These are phyloP conservation scores for Clostera curtula DNA, from an alignment of 2,888 invertebrate species.

Conservation along the genomic window DNA sequence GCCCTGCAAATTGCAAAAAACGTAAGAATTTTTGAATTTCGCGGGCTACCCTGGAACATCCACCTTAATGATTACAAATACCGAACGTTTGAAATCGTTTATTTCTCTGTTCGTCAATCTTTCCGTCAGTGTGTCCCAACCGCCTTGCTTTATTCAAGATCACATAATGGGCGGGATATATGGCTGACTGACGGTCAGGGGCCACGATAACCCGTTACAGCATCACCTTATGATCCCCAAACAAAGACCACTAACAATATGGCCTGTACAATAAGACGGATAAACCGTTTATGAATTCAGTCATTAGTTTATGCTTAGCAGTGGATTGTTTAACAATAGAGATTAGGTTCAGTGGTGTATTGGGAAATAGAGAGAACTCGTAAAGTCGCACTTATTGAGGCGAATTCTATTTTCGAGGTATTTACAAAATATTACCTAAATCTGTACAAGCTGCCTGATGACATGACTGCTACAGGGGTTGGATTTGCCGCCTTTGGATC, in stretches of 20 bases:
- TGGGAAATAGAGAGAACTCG: background rate
- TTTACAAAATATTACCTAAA: too few relatives aligned
- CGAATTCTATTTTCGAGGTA: too few relatives aligned
- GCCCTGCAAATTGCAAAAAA: too few relatives aligned
- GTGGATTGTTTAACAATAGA: too few relatives aligned
- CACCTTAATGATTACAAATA: too few relatives aligned
- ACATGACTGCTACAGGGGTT: too few relatives aligned
- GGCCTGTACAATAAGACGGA: conserved; percentile 25
- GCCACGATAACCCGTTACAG: conserved; percentile 49
- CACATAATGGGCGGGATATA: conserved; percentile 65
- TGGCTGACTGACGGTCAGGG: conserved; percentile 65
- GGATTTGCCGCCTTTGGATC: too few relatives aligned
- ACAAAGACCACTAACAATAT: conserved; percentile 35
- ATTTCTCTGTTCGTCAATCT: background rate
- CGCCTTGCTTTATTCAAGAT: conserved; percentile 52
- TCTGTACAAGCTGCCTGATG: too few relatives aligned
- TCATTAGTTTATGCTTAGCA: conserved; percentile 7
- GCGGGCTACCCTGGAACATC: too few relatives aligned
- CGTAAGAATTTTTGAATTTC: too few relatives aligned
- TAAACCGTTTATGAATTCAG: conserved; percentile 18
- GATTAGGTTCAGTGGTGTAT: conserved; percentile 1
- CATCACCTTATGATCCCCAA: conserved; percentile 36
- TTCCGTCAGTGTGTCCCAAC: conserved; percentile 25
- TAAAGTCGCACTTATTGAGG: too few relatives aligned
- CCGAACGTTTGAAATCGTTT: too few relatives aligned